Evolutionary conservation across 2,888 invertebrate species (phyloP).

Genomic region (Callyntrura sp.): DNA sequence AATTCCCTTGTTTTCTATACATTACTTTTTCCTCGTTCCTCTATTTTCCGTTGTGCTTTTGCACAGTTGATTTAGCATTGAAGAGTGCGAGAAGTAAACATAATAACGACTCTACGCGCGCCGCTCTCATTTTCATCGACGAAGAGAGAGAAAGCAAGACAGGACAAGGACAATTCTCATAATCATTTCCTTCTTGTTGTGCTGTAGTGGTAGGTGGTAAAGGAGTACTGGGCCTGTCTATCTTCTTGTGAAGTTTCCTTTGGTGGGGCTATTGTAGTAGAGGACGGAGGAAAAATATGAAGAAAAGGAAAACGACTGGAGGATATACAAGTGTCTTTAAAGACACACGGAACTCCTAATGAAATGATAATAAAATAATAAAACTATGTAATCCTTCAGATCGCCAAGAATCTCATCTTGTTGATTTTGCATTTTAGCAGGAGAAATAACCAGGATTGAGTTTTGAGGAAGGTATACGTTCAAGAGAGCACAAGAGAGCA

Average conservation of each 20-base stretch:
- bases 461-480: not conserved
- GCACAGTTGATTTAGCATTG: conserved; percentile 71
- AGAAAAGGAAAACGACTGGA: conserved; percentile 54
- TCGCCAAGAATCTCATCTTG: conserved; percentile 63
- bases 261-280: not conserved
- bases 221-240: not conserved
- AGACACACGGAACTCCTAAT: conserved; percentile 54
- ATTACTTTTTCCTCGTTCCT: conserved; percentile 39
- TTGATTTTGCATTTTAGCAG: conserved; percentile 67
- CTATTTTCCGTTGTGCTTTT: conserved; percentile 38
- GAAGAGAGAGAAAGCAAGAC: conserved; percentile 25
- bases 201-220: not conserved
- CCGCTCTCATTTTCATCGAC: conserved; percentile 38
- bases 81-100: conserved; percentile 72
- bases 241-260: no score
- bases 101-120: conserved; percentile 37
- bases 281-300: not conserved
- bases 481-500: not conserved
- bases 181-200: conserved; percentile 20
- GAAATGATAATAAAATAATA: conserved; percentile 73
- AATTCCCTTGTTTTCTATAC: conserved; percentile 14
- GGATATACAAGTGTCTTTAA: conserved; percentile 50
- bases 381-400: conserved; percentile 66
- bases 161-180: conserved; percentile 49
- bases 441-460: conserved; percentile 25